Base-by-base conservation (phyloP, 2,797 vertebrate genomes). In the Parauchenoglanis ngamensis region DNA sequence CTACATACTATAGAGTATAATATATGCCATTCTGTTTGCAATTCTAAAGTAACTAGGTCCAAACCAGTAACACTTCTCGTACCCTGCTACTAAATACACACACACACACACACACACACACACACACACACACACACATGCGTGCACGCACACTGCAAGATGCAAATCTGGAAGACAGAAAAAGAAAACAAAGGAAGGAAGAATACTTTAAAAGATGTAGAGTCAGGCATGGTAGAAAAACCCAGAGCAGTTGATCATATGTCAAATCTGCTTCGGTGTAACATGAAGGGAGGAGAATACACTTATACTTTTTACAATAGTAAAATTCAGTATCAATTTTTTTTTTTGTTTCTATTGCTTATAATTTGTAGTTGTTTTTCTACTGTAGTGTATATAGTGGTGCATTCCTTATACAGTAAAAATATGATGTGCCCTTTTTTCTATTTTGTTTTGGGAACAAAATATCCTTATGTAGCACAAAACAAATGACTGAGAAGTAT, bases 91-190 rank as follows among this genome's bases (percentile, higher is more conserved):
- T 57, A 57, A 5, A 61, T 8, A 80, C 19, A 25, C 75, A 19
- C 52, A 10, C 49, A 11, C 28, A 11, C 49, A 28, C 49, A 19
- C 72, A 13, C 23, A 49, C 46, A 75, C 25, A 52, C 44, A 49
- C 23, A 49, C 72, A 73, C 72, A 49, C 21, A 25, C 35, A 40
- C 35, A 40, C 35, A 40, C 35, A 40, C 35, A 40, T 40, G 35
- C 35, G 35, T 40, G 35, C 35, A 3, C 35, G 2, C 44, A 49
- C 76, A 40, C 31, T 54, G 63, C 80, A 83, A 68, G 15, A 68
- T 83, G 80, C 61, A 83, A 67, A 67, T 83, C 4, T 49, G 80
- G 25, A 52, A 21, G 8, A 67, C 25, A 67, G n/a, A 49, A 82
- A 82, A 65, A 49, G 61, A 40, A 65, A n/a, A 67, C 7, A 52